Percentiles rank a stretch among this genome's conserved stretches.
These are phyloP conservation scores for Pyrocephalus nanus DNA, from an alignment of 2,797 vertebrate genomes.

Conservation along the genomic window DNA sequence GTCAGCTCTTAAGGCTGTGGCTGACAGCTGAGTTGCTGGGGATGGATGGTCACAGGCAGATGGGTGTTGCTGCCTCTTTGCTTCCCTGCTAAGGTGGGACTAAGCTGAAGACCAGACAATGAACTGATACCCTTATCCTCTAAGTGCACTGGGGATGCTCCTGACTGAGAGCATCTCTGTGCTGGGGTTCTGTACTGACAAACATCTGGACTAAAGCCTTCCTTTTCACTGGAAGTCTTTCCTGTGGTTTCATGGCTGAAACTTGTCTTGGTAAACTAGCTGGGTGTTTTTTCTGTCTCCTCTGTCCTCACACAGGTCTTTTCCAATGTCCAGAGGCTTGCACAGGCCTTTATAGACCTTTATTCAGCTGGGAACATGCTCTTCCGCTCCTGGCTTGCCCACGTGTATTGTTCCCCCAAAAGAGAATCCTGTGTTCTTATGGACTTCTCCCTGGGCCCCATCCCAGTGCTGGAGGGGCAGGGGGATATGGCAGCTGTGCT, in stretches of 20 bases:
- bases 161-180: neutral
- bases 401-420: conserved; percentile 76
- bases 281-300: neutral
- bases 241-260: neutral
- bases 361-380: conserved; percentile 89
- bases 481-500: conserved; percentile 80
- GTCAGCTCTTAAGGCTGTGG: neutral
- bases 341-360: conserved; percentile 87
- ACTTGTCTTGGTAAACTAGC: neutral
- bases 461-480: conserved; percentile 69
- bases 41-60: neutral
- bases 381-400: conserved; percentile 86
- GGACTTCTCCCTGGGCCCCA: conserved; percentile 78
- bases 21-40: neutral
- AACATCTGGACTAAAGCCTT: neutral
- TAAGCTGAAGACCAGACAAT: neutral
- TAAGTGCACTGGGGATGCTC: neutral
- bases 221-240: neutral
- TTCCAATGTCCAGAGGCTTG: conserved; percentile 85
- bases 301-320: conserved; percentile 82
- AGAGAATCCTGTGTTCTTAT: conserved; percentile 73
- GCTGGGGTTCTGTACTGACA: neutral
- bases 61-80: neutral
- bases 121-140: neutral
- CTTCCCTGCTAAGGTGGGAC: neutral